phyloP scores from a whole-genome alignment of 2,113 vertebrate species.

The Nothoprocta perdicaria region DNA sequence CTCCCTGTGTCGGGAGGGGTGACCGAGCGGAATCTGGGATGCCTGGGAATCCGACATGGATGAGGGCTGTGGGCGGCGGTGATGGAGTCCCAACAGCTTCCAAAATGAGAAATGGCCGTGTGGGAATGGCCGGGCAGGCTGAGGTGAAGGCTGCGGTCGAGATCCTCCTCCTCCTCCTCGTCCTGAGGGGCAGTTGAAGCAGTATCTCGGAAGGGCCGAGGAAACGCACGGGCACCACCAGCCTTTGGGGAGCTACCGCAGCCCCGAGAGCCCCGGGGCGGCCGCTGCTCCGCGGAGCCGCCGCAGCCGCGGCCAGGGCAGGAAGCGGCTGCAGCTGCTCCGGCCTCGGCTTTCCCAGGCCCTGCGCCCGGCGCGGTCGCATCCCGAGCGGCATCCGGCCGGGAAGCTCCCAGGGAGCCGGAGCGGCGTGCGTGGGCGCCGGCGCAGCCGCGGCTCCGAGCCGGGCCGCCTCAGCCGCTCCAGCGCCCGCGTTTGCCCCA shows the following conservation, averaged over 20 bases:
- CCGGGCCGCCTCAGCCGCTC: no score
- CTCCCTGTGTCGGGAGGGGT: not conserved
- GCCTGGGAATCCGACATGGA: fast-evolving
- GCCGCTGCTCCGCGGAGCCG: not conserved
- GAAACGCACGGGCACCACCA: not conserved
- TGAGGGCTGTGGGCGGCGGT: fast-evolving
- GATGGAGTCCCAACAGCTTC: fast-evolving
- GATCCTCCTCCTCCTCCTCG: not conserved
- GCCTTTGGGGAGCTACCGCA: not conserved
- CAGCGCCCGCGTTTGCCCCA: conserved; percentile 28
- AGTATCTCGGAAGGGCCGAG: not conserved
- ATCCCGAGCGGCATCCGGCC: no score
- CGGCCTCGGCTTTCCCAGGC: not conserved
- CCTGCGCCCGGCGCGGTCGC: fast-evolving
- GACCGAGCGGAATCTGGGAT: not conserved
- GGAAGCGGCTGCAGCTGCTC: not conserved
- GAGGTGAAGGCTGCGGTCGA: not conserved
- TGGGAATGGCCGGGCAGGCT: not conserved
- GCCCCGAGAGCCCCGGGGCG: not conserved
- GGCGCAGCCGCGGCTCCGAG: no score
- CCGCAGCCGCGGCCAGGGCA: not conserved
- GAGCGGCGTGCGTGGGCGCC: no score
- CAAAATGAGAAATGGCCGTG: not conserved
- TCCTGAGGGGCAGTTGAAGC: not conserved
- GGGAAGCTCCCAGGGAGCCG: no score